phyloP scores from a whole-genome alignment of 2,797 vertebrate genomes.

The Helostoma temminkii region DNA sequence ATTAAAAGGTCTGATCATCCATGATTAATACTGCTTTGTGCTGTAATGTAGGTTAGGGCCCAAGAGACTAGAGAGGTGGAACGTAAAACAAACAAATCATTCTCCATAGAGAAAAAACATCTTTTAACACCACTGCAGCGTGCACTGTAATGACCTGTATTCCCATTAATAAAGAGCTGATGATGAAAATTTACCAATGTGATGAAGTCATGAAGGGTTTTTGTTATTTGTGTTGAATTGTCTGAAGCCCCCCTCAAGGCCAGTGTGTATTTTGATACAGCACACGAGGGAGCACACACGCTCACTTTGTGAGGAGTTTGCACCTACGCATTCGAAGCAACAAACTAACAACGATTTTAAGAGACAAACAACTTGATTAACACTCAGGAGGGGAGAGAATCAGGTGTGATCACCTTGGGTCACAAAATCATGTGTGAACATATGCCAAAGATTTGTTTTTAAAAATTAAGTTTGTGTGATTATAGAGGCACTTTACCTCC shows the following conservation, averaged over 20 bases:
- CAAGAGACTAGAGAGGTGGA: slow-evolving; percentile 63
- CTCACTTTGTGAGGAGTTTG: slow-evolving; percentile 52
- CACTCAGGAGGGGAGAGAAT: slow-evolving; percentile 70
- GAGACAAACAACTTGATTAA: slow-evolving; percentile 74
- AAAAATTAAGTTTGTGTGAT: slow-evolving; percentile 34
- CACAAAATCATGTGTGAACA: slow-evolving; percentile 73
- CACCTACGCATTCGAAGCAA: slow-evolving; percentile 54
- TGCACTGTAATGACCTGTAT: slow-evolving; percentile 57
- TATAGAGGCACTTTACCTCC: slow-evolving; percentile 29
- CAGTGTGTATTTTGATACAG: slow-evolving; percentile 18
- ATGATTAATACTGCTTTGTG: slow-evolving; percentile 84
- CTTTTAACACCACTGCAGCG: slow-evolving; percentile 55
- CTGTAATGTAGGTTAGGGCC: slow-evolving; percentile 84
- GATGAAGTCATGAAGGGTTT: slow-evolving; percentile 41
- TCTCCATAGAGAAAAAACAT: slow-evolving; percentile 71
- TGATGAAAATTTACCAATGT: slow-evolving; percentile 40
- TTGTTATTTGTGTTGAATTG: slow-evolving; percentile 34
- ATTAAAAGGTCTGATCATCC: slow-evolving; percentile 83
- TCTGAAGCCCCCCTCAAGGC: slow-evolving; percentile 54
- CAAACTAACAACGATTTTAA: slow-evolving; percentile 53
- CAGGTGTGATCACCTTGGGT: slow-evolving; percentile 72
- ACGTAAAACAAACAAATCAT: slow-evolving; percentile 81
- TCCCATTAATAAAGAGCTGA: slow-evolving; percentile 34
- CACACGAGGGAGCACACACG: slow-evolving; percentile 1
- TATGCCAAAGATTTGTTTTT: slow-evolving; percentile 53